Base-by-base conservation (phyloP, 2,113 vertebrate genomes). In the Nannobrachium achirus region DNA sequence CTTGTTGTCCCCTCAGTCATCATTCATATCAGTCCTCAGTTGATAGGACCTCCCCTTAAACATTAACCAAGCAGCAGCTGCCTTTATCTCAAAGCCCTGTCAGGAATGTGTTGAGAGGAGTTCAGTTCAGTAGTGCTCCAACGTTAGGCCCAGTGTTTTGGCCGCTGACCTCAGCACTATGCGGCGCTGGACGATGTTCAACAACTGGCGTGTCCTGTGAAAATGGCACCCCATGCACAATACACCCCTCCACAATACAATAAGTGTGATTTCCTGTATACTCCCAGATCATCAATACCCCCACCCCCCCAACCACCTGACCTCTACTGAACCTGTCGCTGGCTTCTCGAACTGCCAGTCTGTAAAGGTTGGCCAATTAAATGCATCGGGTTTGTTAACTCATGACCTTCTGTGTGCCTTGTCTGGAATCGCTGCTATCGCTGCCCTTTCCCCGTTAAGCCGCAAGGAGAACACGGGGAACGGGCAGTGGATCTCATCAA, bases 21-120 rank as follows among this genome's bases (percentile, higher is more conserved):
- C 64, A 71, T 56, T 38, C 56, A 46, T 71, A 62, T 66, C 75
- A 77, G 75, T 44, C 68, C 42, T 71, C 63, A 61, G 63, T 45
- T 56, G 55, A 60, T 65, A 72, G 59, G 45, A 57, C 48, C 58
- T 67, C 13, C 58, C 44, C 55, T 64, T 60, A 75, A 71, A 71
- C 25, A 67, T 67, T 79, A 64, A 75, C 67, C 49, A 15, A 58
- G 52, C 56, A 59, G 59, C 73, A 68, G 63, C 68, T 71, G 78
- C 55, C 56, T 57, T 75, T 55, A 80, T 76, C 63, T 72, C 72
- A 46, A 64, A 48, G 57, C 18, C 44, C 62, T 56, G 15, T 14
- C 13, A 56, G 39, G 45, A 63, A 65, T 69, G 73, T 66, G 69
- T 66, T 3, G 38, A 45, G 48, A n/a, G 39, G 44, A 49, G 61